Evolutionary conservation across 2,888 invertebrate genomes (phyloP).

Genomic region (Protophormia terraenovae): DNA sequence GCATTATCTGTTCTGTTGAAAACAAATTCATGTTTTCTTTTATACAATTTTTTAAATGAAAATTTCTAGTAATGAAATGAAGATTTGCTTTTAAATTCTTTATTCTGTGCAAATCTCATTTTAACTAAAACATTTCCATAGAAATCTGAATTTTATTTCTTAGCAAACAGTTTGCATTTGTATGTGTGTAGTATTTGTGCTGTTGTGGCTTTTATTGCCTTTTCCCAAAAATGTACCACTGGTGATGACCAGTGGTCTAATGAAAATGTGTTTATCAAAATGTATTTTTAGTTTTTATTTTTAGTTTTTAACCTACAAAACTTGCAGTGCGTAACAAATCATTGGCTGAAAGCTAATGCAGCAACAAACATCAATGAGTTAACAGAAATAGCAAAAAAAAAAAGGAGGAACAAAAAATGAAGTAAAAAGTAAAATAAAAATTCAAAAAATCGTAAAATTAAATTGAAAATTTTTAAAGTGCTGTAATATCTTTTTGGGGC

Average conservation of each 20-base stretch:
- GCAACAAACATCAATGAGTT: conserved; percentile 1
- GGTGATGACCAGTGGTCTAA: neutral
- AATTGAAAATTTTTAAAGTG: too few species aligned
- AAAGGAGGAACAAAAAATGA: neutral
- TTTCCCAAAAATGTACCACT: neutral
- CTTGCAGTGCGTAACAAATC: conserved; percentile 45
- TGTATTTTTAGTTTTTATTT: too few species aligned
- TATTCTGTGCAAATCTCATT: neutral
- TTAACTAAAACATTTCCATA: neutral
- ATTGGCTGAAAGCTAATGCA: conserved; percentile 15
- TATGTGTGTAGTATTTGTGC: too few species aligned
- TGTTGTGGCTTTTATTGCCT: neutral
- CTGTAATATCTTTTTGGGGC: too few species aligned
- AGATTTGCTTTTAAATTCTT: neutral
- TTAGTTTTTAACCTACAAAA: conserved; percentile 46
- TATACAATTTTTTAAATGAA: neutral
- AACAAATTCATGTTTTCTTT: neutral
- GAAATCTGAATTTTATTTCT: neutral
- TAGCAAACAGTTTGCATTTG: neutral
- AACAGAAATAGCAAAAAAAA: too few species aligned
- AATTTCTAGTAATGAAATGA: neutral
- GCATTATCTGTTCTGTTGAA: too few species aligned
- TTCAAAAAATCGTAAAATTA: too few species aligned
- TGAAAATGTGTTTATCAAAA: conserved; percentile 26
- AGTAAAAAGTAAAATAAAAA: too few species aligned